Evolutionary conservation across 2,888 invertebrate species (phyloP), one percentile per base, ranked within the genome.

Genomic region (Torymus tubicola): DNA sequence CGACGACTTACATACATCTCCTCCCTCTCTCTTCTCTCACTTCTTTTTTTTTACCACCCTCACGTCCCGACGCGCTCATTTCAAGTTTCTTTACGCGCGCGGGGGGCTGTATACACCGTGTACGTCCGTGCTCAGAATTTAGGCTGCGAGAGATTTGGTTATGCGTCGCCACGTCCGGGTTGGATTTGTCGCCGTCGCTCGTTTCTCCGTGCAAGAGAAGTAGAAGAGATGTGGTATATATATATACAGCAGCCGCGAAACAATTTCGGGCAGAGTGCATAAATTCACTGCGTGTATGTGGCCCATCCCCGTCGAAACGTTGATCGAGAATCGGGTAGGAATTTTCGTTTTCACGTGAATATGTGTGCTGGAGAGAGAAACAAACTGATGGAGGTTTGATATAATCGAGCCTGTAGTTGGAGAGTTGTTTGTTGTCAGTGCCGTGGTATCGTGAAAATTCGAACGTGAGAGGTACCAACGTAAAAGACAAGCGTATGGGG

Each of bases 111-210:
- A 76, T 63, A 70, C 21, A 73, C 60, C 50, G 85, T 86, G 80
- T 76, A 60, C 83, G 84, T 85, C 85, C 84, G 83, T 84, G 81
- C 83, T 76, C 72, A 82, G 83, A 85, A 85, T 83, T 85, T 84
- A 78, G 81, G 77, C 81, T 69, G 77, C 63, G 80, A 69, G 71
- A 76, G 82, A 83, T 84, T 89, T 89, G 89, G 86, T 88, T 90
- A 89, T 89, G 89, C 90, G 87, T 86, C 85, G 85, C 87, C 88
- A 88, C 88, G 89, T 88, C 85, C 85, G 81, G 85, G 86, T 85
- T 85, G 88, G 89, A 90, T 90, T 89, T 89, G 89, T 90, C 89
- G 87, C 83, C 87, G 89, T 90, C 90, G 85, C 82, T 57, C n/a
- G 72, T 14, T 31, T 14, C 50, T 10, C 18, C 50, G 21, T 21